Evolutionary conservation across 2,797 vertebrate species (phyloP), one percentile per base, ranked within the genome.

Genomic region (Rhodeus uyekii): DNA sequence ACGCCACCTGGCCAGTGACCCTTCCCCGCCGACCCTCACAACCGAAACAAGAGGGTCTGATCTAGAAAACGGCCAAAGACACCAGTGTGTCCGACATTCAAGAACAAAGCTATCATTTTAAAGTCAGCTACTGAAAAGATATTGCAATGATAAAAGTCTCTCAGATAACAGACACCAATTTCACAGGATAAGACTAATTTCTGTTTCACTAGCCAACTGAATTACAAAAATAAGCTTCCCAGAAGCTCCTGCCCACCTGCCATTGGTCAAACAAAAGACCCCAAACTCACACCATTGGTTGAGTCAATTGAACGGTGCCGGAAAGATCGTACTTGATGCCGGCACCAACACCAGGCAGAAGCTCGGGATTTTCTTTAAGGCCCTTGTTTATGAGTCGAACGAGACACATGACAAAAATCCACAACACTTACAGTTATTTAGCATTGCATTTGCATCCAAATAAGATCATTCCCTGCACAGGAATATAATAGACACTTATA

Each of bases 1-100:
- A 65, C 67, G 65, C 80, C 86, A 84, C 80, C 83, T 87, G 86
- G 69, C 73, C 27, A 67, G 36, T 39, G 60, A 81, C 78, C 85
- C 48, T 27, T 83, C 78, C 72, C 72, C 71, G 75, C 22, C 48
- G n/a, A n/a, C n/a, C n/a, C n/a, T n/a, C n/a, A n/a, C n/a, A n/a
- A n/a, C n/a, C n/a, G n/a, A n/a, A n/a, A n/a, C n/a, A n/a, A n/a
- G n/a, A n/a, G n/a, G n/a, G n/a, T n/a, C n/a, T n/a, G n/a, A n/a
- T n/a, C n/a, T n/a, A n/a, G n/a, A n/a, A n/a, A n/a, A n/a, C n/a
- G n/a, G n/a, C n/a, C n/a, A n/a, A n/a, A n/a, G n/a, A n/a, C n/a
- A n/a, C n/a, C n/a, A n/a, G n/a, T n/a, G n/a, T n/a, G n/a, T n/a
- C n/a, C n/a, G n/a, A n/a, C n/a, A 72, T 24, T 4, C 19, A n/a